phyloP scores from a whole-genome alignment of 2,888 invertebrate species.

The Brachypterus glaber region DNA sequence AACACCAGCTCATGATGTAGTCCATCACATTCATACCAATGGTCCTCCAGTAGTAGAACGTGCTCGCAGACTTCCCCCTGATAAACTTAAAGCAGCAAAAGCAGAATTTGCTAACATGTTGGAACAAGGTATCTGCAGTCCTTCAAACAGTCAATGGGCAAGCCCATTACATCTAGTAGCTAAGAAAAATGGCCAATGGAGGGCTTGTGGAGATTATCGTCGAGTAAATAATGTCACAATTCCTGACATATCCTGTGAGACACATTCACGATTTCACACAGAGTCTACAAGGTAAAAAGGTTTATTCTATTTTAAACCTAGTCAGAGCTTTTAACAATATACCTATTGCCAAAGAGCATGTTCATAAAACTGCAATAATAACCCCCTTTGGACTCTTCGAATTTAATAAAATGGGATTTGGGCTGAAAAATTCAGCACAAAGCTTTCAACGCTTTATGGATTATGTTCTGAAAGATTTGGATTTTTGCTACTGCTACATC shows the following conservation, averaged over 20 bases:
- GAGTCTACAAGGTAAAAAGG: slow-evolving; percentile 21
- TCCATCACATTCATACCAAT: slow-evolving; percentile 24
- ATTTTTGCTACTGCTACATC: slow-evolving; percentile 29
- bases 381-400: slow-evolving; percentile 25
- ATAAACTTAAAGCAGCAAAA: slow-evolving; percentile 25
- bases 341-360: slow-evolving; percentile 18
- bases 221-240: slow-evolving; percentile 25
- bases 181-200: slow-evolving; percentile 26
- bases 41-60: slow-evolving; percentile 23
- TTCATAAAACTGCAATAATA: slow-evolving; percentile 23
- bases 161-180: slow-evolving; percentile 30
- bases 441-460: slow-evolving; percentile 36
- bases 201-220: slow-evolving; percentile 32
- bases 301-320: slow-evolving; percentile 30
- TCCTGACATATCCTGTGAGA: slow-evolving; percentile 26
- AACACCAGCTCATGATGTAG: slow-evolving; percentile 16
- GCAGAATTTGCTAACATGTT: slow-evolving; percentile 27
- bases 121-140: slow-evolving; percentile 23
- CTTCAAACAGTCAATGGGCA: slow-evolving; percentile 27
- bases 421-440: slow-evolving; percentile 36
- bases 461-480: slow-evolving; percentile 24
- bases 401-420: slow-evolving; percentile 31
- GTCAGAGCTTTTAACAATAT: slow-evolving; percentile 33
- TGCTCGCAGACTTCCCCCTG: slow-evolving; percentile 29
- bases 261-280: slow-evolving; percentile 31